phyloP scores from a whole-genome alignment of 2,888 invertebrate genomes.

The Laspeyria flexula region DNA sequence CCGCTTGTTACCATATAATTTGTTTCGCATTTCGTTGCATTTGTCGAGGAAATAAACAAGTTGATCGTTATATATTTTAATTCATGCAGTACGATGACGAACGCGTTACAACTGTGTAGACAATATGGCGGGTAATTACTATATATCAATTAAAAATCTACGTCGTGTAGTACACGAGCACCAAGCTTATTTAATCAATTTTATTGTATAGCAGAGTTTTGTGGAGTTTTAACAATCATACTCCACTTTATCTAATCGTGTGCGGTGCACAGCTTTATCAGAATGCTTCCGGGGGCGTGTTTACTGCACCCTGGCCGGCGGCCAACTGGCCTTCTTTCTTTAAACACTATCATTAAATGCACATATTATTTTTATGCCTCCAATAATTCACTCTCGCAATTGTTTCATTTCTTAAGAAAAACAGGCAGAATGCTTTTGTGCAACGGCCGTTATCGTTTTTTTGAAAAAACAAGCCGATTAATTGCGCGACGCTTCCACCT shows the following conservation, averaged over 20 bases:
- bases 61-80: slow-evolving; percentile 18
- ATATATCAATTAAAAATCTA: slow-evolving; percentile 9
- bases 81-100: slow-evolving; percentile 27
- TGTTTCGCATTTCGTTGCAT: neutral
- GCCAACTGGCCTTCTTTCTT: slow-evolving; percentile 75
- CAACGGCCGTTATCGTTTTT: slow-evolving; percentile 36
- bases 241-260: slow-evolving; percentile 55
- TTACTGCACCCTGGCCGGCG: slow-evolving; percentile 61
- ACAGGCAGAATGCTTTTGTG: slow-evolving; percentile 45
- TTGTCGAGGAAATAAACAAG: slow-evolving; percentile 13
- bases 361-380: slow-evolving; percentile 61
- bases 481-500: slow-evolving; percentile 13
- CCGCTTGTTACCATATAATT: slow-evolving; percentile 2
- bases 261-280: slow-evolving; percentile 52
- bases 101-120: slow-evolving; percentile 17
- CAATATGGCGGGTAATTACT: slow-evolving; percentile 17
- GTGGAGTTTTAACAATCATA: slow-evolving; percentile 22
- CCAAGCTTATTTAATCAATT: slow-evolving; percentile 3
- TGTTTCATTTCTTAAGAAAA: slow-evolving; percentile 54
- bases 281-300: slow-evolving; percentile 69
- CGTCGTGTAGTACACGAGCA: neutral
- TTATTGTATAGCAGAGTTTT: slow-evolving; percentile 8
- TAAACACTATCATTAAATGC: slow-evolving; percentile 62
- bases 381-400: slow-evolving; percentile 61
- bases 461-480: slow-evolving; percentile 37